Conservation (phyloP, 37 sponge, comb jelly and placozoan species). For the Hormiphora californensis region DNA sequence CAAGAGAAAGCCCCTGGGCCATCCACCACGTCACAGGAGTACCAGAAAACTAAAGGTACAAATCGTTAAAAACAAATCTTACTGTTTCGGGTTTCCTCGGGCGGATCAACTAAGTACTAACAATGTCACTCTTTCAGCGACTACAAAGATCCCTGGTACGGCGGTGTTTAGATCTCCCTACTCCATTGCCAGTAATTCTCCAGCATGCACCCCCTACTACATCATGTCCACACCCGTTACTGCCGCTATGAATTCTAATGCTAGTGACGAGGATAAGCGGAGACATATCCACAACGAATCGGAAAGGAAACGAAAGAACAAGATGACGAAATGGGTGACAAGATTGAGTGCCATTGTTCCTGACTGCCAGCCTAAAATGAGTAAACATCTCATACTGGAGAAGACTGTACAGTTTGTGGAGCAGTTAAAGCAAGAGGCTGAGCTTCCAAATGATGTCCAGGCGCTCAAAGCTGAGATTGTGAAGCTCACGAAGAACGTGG, state of each 20-base stretch:
- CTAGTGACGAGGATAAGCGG: constrained; percentile 41
- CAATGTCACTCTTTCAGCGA: background rate
- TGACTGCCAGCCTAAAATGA: constrained; percentile 23
- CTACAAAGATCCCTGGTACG: constrained; percentile 49
- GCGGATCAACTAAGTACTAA: too few species aligned
- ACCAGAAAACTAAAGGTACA: background rate
- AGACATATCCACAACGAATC: constrained; percentile 42
- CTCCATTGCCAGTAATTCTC: background rate
- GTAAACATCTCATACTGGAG: constrained; percentile 37
- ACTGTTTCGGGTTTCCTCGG: background rate
- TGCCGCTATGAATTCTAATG: background rate
- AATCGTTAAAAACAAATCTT: background rate
- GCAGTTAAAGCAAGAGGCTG: constrained; percentile 4
- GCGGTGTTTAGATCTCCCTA: constrained; percentile 43
- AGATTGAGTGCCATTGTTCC: constrained; percentile 38
- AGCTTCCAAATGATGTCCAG: constrained; percentile 50
- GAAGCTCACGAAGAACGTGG: constrained; percentile 44
- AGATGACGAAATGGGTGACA: constrained; percentile 23
- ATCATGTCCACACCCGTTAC: constrained; percentile 1
- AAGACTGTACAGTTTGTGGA: constrained; percentile 43
- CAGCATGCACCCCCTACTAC: background rate
- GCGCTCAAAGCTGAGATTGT: constrained; percentile 38
- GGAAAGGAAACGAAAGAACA: constrained; percentile 22
- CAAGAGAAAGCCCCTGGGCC: background rate
- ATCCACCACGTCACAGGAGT: background rate